Evolutionary conservation across 2,888 invertebrate species (phyloP), one percentile per base, ranked within the genome.

Genomic region (Acleris holmiana): DNA sequence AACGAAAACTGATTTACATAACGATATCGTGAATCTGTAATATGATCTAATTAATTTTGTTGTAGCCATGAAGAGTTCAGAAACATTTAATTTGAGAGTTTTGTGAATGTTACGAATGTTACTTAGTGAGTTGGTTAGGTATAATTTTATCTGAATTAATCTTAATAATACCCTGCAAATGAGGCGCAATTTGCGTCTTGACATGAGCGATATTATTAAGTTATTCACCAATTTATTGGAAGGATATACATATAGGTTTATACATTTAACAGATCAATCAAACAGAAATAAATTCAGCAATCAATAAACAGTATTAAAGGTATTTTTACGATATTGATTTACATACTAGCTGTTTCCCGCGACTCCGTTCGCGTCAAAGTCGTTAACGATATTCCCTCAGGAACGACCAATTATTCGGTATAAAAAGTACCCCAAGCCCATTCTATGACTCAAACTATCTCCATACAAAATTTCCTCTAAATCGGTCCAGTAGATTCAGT

Each of bases 1-100:
- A 49, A 49, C 49, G 35, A 29, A 48, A 59, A 55, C 55, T 15
- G 35, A 49, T 65, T 46, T 48, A 59, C 53, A 58, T 57, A 58
- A 40, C 58, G 25, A 25, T 47, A 8, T 46, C 19, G 35, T 51
- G 17, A 57, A 47, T 18, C 41, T 40, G 64, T 23, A 46, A 54
- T 23, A n/a, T 8, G 40, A 46, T 51, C 44, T 18, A 57, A 63
- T 57, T 63, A 46, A 57, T 51, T 46, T 44, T 18, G 25, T 40
- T 46, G 47, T 47, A 8, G 56, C 56, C 29, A 47, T 18, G 19
- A 25, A 18, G 40, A 44, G 47, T 46, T 18, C 21, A 19, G 10
- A n/a, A 47, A 18, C 5, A 51, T 40, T 21, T 61, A 48, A 23
- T 41, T 40, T 35, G 10, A 35, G 7, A n/a, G 1, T 13, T 46